Conservation (phyloP, 2,888 invertebrate genomes). For the Leptarthrus brevirostris region DNA sequence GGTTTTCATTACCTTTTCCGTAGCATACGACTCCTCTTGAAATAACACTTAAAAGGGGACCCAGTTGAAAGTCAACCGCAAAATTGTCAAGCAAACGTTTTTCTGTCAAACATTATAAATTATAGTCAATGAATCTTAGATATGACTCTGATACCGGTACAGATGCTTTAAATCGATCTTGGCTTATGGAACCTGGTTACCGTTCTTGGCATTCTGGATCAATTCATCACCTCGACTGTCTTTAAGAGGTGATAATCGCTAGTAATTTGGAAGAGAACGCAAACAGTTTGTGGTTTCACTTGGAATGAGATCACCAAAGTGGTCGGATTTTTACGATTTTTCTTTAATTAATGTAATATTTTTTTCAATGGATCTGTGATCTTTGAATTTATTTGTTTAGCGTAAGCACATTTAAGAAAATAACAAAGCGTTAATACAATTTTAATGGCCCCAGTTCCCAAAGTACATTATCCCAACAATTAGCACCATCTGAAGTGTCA, state of each 20-base stretch:
- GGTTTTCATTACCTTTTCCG: not conserved
- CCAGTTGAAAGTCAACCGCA: constrained; percentile 22
- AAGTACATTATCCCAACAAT: no score
- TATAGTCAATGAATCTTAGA: constrained; percentile 4
- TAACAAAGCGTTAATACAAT: no score
- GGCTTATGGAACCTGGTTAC: constrained; percentile 17
- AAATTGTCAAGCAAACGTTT: constrained; percentile 6
- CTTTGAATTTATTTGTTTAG: no score
- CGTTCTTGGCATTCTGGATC: constrained; percentile 6
- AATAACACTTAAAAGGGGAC: constrained; percentile 12
- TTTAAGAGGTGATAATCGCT: constrained; percentile 5
- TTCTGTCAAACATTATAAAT: constrained; percentile 34
- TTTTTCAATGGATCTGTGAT: no score
- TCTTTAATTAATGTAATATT: no score
- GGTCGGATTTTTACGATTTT: not conserved
- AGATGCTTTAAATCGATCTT: not conserved
- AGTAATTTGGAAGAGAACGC: not conserved
- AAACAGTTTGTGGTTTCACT: not conserved
- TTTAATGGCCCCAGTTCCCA: no score
- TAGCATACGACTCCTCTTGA: not conserved
- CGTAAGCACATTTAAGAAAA: no score
- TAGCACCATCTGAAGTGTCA: no score
- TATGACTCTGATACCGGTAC: constrained; percentile 30
- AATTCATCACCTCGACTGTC: constrained; percentile 20
- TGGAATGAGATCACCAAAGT: constrained; percentile 17